Evolutionary conservation across 2,888 invertebrate genomes (phyloP).

Genomic region (Synergus laeviventris): DNA sequence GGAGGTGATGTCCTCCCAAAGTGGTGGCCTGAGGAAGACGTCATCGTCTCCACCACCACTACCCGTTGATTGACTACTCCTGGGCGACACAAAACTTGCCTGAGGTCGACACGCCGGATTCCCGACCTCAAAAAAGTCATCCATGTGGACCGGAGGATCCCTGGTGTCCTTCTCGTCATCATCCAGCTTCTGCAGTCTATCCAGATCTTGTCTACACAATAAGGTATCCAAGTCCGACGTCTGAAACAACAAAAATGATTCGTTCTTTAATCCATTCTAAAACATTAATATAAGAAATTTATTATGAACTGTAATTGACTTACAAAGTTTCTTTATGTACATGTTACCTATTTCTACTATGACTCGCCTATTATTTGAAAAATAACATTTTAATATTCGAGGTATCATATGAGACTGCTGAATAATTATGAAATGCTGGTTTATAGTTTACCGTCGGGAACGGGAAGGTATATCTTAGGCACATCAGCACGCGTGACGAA

Average conservation of each 20-base stretch:
- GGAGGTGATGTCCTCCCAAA: constrained; percentile 95
- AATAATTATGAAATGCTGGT: neutral
- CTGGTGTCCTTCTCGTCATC: constrained; percentile 77
- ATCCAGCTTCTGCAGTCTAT: constrained; percentile 81
- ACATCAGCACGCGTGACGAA: constrained; percentile 13
- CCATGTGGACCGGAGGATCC: constrained; percentile 80
- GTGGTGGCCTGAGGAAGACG: constrained; percentile 90
- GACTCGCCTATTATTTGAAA: neutral
- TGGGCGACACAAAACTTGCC: constrained; percentile 77
- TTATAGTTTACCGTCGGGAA: neutral
- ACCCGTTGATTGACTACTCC: constrained; percentile 67
- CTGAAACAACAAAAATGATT: constrained; percentile 75
- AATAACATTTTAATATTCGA: neutral
- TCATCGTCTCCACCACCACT: constrained; percentile 82
- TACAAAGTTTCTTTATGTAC: too few relatives aligned
- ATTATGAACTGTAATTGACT: neutral
- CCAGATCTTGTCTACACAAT: constrained; percentile 87
- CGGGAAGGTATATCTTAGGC: neutral
- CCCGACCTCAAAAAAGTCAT: constrained; percentile 81
- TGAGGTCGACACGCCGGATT: constrained; percentile 67
- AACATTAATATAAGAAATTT: constrained; percentile 18
- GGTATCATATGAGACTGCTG: neutral
- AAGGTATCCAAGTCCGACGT: constrained; percentile 88
- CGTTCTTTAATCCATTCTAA: neutral
- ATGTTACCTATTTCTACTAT: neutral